phyloP scores from a whole-genome alignment of 1,140 invertebrate genomes.

The Drosophila punjabiensis region DNA sequence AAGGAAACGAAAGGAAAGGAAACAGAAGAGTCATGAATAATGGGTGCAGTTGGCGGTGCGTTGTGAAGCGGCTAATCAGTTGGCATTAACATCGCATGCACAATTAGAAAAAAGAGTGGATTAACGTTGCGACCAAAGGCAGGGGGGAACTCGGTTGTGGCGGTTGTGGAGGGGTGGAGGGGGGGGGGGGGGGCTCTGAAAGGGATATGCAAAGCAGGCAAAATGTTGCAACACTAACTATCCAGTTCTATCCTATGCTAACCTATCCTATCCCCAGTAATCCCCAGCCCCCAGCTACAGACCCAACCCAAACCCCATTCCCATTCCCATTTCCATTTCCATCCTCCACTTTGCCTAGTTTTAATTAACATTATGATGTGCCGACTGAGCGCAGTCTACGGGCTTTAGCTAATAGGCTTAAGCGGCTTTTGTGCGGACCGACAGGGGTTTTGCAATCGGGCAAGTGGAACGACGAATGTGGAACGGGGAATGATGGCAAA shows the following conservation, averaged over 20 bases:
- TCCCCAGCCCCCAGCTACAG: conserved; percentile 9
- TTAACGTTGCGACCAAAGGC: conserved; percentile 11
- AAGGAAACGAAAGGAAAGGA: conserved; percentile 31
- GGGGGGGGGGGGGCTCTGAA: background rate
- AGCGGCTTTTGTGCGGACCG: conserved; percentile 45
- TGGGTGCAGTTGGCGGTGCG: conserved; percentile 67
- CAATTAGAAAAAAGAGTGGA: conserved; percentile 51
- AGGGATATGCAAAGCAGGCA: conserved; percentile 41
- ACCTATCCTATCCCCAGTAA: conserved; percentile 24
- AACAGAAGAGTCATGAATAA: conserved; percentile 61
- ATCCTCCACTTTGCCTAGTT: conserved; percentile 29
- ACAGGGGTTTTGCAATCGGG: conserved; percentile 37
- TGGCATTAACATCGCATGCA: conserved; percentile 61
- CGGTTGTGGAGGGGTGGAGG: too few species aligned
- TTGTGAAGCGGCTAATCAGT: conserved; percentile 66
- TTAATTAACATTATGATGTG: conserved; percentile 62
- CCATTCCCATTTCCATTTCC: background rate
- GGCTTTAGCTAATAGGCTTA: conserved; percentile 57
- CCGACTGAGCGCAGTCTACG: conserved; percentile 43
- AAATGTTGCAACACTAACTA: conserved; percentile 39
- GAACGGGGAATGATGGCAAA: conserved; percentile 4
- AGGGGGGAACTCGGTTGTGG: background rate
- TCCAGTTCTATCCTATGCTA: conserved; percentile 6
- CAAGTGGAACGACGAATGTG: conserved; percentile 6
- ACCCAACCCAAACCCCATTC: too few species aligned